Percentiles rank a stretch among this genome's conserved stretches.
phyloP scores from a whole-genome alignment of 2,113 vertebrate genomes.

The Cynoglossus semilaevis region DNA sequence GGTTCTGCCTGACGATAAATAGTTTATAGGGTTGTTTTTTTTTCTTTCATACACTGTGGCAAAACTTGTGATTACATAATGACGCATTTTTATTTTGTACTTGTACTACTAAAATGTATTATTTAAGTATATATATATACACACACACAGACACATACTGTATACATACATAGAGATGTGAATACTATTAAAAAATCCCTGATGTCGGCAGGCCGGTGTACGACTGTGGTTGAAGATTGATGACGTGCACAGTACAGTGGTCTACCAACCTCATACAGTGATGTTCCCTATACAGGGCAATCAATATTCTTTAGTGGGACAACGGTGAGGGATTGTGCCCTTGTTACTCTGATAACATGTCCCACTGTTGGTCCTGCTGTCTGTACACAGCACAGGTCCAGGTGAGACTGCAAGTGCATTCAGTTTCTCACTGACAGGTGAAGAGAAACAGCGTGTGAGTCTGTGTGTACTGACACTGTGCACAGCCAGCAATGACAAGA shows the following conservation, averaged over 20 bases:
- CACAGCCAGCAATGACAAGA: background rate
- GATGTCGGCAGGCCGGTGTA: no score
- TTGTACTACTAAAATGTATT: constrained; percentile 16
- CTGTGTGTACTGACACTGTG: background rate
- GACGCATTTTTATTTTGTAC: constrained; percentile 15
- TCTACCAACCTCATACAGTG: no score
- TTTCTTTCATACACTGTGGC: background rate
- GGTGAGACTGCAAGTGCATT: constrained; percentile 6
- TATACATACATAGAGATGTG: no score
- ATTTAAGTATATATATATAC: constrained; percentile 27
- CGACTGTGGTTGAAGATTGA: no score
- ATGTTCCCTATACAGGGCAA: background rate
- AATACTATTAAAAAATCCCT: no score
- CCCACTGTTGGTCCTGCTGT: constrained; percentile 20
- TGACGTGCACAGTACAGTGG: no score
- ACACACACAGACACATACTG: constrained; percentile 14
- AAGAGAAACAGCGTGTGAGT: constrained; percentile 24
- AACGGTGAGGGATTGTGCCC: constrained; percentile 8
- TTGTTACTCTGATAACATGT: constrained; percentile 13
- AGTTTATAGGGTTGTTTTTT: no score
- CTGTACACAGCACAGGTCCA: constrained; percentile 3
- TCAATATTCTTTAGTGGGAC: constrained; percentile 8
- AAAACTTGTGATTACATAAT: background rate
- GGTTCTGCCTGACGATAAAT: background rate
- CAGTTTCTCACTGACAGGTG: constrained; percentile 21